These are phyloP conservation scores for Nannobrachium achirus DNA, from an alignment of 2,113 vertebrate genomes.

Conservation along the genomic window DNA sequence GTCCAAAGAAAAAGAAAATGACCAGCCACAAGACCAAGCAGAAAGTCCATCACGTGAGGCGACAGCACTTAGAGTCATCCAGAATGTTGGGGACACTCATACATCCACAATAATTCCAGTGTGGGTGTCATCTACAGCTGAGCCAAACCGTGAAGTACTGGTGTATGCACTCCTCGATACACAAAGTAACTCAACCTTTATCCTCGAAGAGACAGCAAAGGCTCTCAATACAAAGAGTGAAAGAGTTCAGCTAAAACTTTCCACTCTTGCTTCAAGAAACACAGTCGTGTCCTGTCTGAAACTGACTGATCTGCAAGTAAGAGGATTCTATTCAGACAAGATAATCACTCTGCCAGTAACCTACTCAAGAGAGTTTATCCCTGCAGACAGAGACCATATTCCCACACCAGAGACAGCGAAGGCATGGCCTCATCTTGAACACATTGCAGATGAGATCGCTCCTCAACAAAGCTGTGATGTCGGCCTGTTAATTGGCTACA, in stretches of 20 bases:
- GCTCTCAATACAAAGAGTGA: slow-evolving; percentile 3
- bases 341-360: slow-evolving; percentile 22
- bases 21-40: not conserved
- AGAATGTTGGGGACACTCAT: slow-evolving; percentile 20
- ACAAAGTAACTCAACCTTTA: slow-evolving; percentile 29
- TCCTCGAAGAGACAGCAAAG: slow-evolving; percentile 26
- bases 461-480: slow-evolving; percentile 32
- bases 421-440: slow-evolving; percentile 37
- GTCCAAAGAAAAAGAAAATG: not conserved
- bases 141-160: slow-evolving; percentile 25
- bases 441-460: slow-evolving; percentile 31
- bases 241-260: slow-evolving; percentile 27
- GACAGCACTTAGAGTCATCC: slow-evolving; percentile 20
- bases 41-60: slow-evolving; percentile 13
- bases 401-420: slow-evolving; percentile 21
- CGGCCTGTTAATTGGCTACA: slow-evolving; percentile 39
- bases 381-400: slow-evolving; percentile 24
- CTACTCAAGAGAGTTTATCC: slow-evolving; percentile 36
- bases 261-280: slow-evolving; percentile 24
- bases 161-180: slow-evolving; percentile 30
- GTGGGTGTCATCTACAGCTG: slow-evolving; percentile 21
- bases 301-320: slow-evolving; percentile 26
- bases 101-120: slow-evolving; percentile 25
- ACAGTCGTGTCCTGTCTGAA: slow-evolving; percentile 7
- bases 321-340: slow-evolving; percentile 26